Evolutionary conservation across 2,113 vertebrate species (phyloP).

Genomic region (Furnarius figulus): DNA sequence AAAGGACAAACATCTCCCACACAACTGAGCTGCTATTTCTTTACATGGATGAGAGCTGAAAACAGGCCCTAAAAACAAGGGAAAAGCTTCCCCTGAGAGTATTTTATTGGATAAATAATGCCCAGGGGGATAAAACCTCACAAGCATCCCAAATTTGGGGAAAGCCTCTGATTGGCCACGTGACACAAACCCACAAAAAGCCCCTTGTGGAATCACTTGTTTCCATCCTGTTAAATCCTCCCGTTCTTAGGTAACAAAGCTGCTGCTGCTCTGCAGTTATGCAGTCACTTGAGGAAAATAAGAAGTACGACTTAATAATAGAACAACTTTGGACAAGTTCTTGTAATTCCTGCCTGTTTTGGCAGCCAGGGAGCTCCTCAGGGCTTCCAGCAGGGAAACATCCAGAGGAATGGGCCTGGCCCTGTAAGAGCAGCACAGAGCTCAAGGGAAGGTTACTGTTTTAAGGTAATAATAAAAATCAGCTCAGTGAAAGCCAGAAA

Average conservation of each 20-base stretch:
- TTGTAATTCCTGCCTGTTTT: not conserved
- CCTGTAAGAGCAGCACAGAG: fast-evolving
- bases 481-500: not conserved
- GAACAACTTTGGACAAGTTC: not conserved
- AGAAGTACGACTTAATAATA: not conserved
- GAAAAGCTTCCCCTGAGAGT: not conserved
- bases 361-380: not conserved
- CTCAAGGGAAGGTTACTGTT: not conserved
- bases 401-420: not conserved
- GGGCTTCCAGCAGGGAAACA: not conserved
- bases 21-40: not conserved
- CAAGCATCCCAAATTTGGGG: fast-evolving
- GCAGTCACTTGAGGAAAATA: not conserved
- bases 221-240: not conserved
- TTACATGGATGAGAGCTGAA: not conserved
- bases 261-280: not conserved
- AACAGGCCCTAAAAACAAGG: not conserved
- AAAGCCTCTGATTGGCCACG: fast-evolving
- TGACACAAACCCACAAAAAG: fast-evolving
- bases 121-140: not conserved
- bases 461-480: fast-evolving
- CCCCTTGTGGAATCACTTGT: fast-evolving
- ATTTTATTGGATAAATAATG: not conserved
- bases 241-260: not conserved
- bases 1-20: not conserved